Conservation (phyloP, 1,140 invertebrate genomes). For the Potamilus streckersoni region DNA sequence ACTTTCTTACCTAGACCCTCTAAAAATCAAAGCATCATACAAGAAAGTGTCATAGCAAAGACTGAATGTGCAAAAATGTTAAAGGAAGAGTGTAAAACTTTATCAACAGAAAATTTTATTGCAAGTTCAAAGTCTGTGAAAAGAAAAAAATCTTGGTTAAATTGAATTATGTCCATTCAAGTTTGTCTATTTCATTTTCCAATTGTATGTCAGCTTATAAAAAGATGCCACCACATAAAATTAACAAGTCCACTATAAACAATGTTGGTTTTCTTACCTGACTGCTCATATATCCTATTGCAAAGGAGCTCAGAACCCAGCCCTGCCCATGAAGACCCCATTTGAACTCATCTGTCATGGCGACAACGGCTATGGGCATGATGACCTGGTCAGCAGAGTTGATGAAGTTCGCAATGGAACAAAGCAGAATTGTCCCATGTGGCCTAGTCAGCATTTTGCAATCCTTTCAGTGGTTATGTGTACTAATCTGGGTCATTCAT, state of each 20-base stretch:
- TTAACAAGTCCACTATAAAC: slow-evolving; percentile 1
- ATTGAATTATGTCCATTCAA: too few species aligned
- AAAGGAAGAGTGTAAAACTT: too few species aligned
- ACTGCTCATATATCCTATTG: slow-evolving; percentile 84
- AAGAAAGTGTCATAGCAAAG: slow-evolving; percentile 74
- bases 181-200: too few species aligned
- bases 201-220: background rate
- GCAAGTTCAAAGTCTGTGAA: too few species aligned
- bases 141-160: too few species aligned
- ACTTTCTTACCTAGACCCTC: slow-evolving; percentile 78
- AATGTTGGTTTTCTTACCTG: slow-evolving; percentile 70
- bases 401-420: slow-evolving; percentile 83
- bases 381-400: slow-evolving; percentile 84
- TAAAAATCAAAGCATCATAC: slow-evolving; percentile 79
- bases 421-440: slow-evolving; percentile 75
- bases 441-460: slow-evolving; percentile 64
- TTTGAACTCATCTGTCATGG: slow-evolving; percentile 80
- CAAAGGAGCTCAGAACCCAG: slow-evolving; percentile 84
- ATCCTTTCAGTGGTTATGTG: too few species aligned
- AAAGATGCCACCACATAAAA: background rate
- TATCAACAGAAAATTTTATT: too few species aligned
- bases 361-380: slow-evolving; percentile 84
- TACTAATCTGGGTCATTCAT: too few species aligned
- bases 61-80: slow-evolving; percentile 74
- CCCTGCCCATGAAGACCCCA: slow-evolving; percentile 82